Conservation (phyloP, 2,888 invertebrate species). For the Dicyrtoma fusca region DNA sequence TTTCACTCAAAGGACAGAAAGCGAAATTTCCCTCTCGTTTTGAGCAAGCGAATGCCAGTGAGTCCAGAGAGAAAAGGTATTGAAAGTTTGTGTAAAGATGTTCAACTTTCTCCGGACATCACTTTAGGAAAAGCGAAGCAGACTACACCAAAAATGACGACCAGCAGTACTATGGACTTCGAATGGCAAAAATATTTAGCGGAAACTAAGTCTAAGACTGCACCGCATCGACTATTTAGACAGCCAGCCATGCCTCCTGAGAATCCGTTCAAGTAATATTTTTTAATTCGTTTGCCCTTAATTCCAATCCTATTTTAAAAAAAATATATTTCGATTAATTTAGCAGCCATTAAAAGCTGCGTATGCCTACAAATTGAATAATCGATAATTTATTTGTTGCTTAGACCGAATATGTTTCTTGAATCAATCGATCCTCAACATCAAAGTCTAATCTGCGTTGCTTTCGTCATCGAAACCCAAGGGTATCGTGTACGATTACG, state of each 20-base stretch:
- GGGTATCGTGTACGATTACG: slow-evolving; percentile 82
- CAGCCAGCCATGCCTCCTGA: slow-evolving; percentile 76
- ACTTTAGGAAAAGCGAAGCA: slow-evolving; percentile 5
- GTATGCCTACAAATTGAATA: neutral
- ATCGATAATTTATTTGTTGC: slow-evolving; percentile 13
- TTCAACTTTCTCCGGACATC: slow-evolving; percentile 16
- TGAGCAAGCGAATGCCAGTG: slow-evolving; percentile 18
- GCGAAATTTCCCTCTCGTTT: slow-evolving; percentile 19
- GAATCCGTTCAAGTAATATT: slow-evolving; percentile 66
- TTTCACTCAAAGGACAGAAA: slow-evolving; percentile 22
- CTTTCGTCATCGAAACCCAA: slow-evolving; percentile 76
- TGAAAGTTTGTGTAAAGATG: neutral
- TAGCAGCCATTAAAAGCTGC: neutral
- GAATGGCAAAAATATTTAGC: slow-evolving; percentile 78
- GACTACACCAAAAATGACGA: neutral
- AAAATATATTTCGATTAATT: too few species aligned
- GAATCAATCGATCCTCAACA: slow-evolving; percentile 94
- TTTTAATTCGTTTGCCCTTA: neutral
- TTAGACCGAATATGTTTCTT: slow-evolving; percentile 77
- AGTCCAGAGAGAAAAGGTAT: slow-evolving; percentile 11
- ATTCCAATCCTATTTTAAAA: too few species aligned
- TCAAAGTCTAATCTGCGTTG: slow-evolving; percentile 84
- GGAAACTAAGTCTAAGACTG: slow-evolving; percentile 72
- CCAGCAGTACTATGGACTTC: slow-evolving; percentile 61
- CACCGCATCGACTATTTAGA: slow-evolving; percentile 76